Conservation (phyloP, 2,888 invertebrate species). For the Rhingia campestris region DNA sequence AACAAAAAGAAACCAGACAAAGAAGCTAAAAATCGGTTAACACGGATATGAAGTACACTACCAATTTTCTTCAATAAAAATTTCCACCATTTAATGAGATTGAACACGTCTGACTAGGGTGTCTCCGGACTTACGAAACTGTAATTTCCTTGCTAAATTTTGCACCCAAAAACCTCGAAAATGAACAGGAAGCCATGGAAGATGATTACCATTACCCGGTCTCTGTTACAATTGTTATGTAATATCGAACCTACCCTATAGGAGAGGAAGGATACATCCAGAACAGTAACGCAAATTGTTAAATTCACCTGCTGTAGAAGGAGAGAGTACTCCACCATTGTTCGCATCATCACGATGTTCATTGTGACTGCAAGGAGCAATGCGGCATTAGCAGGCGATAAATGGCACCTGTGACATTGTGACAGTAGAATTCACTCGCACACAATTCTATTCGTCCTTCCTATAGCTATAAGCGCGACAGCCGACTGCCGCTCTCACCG, state of each 20-base stretch:
- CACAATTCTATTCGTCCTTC: slow-evolving; percentile 13
- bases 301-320: not conserved
- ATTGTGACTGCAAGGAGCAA: slow-evolving; percentile 49
- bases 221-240: not conserved
- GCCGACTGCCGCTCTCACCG: slow-evolving; percentile 1
- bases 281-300: no score
- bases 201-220: no score
- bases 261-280: no score
- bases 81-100: no score
- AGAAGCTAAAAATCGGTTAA: no score
- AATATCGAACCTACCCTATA: not conserved
- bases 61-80: no score
- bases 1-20: no score
- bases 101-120: no score
- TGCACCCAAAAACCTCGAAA: no score
- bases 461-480: not conserved
- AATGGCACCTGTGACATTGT: slow-evolving; percentile 65
- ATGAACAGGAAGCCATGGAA: no score
- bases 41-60: no score
- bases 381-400: slow-evolving; percentile 54
- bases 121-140: not conserved
- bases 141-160: not conserved
- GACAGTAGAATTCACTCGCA: slow-evolving; percentile 55
- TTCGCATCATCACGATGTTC: slow-evolving; percentile 31
- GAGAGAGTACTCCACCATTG: slow-evolving; percentile 27